Evolutionary conservation across 2,888 invertebrate genomes (phyloP), one percentile per base, ranked within the genome.

Genomic region (Epistrophe eligans): DNA sequence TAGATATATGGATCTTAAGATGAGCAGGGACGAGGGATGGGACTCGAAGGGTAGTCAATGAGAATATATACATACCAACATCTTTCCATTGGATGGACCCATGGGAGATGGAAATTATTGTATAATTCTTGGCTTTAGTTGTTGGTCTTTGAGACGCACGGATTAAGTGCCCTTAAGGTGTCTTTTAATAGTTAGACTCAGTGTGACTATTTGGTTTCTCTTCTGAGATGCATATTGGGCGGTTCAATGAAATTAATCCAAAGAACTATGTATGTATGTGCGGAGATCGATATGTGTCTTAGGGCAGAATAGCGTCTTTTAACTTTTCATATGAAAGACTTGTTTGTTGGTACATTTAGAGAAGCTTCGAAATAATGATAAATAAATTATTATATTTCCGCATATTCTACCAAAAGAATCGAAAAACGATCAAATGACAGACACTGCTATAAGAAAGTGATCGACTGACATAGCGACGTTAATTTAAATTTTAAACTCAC

Each of bases 211-310:
- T 62, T 70, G 71, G 35, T 67, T 43, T 15, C 45, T 32, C n/a
- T 64, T 43, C 28, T 40, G 24, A n/a, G 57, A 43, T 77, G 71
- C 50, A 81, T 62, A 66, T 77, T 77, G 87, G 87, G 87, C 83
- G 83, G 87, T 79, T 79, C 79, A 72, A 67, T 83, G 83, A 82
- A 79, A 87, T 87, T 82, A 87, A 87, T 87, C 83, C 72, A 40
- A 38, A 17, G 7, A 35, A 62, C 17, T 45, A 28, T 24, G 32
- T 11, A 45, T 28, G 52, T 45, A 28, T 24, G 32, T 11, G 52
- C 38, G 52, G 66, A 79, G 79, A 87, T 87, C 79, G 72, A 87
- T 87, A 67, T 67, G 74, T 79, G 66, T 83, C 87, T 57, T 48
- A 13, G 19, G 87, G 82, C 72, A 10, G 8, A n/a, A n/a, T 17